A percentile compares a stretch with the other conserved stretches of the same genome.
phyloP scores from a whole-genome alignment of 2,888 invertebrate species.

The Trissolcus brochymenae region DNA sequence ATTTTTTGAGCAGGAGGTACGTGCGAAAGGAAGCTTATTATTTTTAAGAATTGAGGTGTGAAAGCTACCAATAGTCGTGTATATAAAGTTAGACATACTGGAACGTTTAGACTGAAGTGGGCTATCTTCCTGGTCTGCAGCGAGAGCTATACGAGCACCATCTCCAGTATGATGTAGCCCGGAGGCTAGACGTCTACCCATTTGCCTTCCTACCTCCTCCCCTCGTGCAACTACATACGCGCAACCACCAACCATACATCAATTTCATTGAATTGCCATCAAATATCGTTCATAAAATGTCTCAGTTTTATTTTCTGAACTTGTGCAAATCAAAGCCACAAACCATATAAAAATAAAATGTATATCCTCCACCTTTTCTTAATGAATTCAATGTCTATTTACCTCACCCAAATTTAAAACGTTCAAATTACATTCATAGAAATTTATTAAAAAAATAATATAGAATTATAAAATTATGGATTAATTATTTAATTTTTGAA shows the following conservation, averaged over 20 bases:
- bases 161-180: constrained; percentile 78
- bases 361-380: no score
- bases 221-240: constrained; percentile 75
- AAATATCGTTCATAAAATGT: no score
- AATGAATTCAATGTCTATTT: no score
- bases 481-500: no score
- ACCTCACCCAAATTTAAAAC: no score
- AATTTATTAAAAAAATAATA: no score
- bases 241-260: constrained; percentile 64
- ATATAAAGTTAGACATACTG: constrained; percentile 80
- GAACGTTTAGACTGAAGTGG: constrained; percentile 90
- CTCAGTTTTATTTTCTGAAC: no score
- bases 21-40: neutral
- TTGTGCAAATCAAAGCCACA: no score
- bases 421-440: no score
- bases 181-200: constrained; percentile 78
- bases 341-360: no score
- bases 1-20: neutral
- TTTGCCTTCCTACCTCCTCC: constrained; percentile 76
- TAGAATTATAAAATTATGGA: no score
- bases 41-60: neutral
- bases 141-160: constrained; percentile 77
- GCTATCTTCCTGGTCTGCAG: constrained; percentile 87
- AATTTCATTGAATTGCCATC: neutral
- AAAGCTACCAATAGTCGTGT: constrained; percentile 33